Conservation (phyloP, 2,797 vertebrate species). For the Sebastes aleutianus region DNA sequence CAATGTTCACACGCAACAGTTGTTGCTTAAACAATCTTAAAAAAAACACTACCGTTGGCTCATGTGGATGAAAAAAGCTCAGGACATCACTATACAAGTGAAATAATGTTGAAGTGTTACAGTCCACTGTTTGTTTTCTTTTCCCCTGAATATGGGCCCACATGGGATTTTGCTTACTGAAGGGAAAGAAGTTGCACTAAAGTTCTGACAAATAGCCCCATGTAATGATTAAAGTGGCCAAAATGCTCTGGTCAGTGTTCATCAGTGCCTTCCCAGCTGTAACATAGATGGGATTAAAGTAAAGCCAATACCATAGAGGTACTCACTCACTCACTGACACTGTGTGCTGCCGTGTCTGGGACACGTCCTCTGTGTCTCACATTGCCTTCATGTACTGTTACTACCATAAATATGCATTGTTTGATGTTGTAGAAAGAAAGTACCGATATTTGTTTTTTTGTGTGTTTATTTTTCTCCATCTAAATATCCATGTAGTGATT, state of each 20-base stretch:
- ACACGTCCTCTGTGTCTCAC: conserved; percentile 35
- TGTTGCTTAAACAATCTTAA: conserved; percentile 14
- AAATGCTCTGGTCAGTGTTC: conserved; percentile 53
- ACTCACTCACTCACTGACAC: conserved; percentile 26
- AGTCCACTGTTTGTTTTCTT: conserved; percentile 7
- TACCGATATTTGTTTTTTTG: conserved; percentile 17
- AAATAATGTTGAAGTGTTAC: background rate
- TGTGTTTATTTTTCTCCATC: conserved; percentile 5
- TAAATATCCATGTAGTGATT: conserved; percentile 64
- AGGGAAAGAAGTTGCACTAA: conserved; percentile 54
- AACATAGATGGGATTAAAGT: conserved; percentile 32
- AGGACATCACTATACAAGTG: conserved; percentile 9
- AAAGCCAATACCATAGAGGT: conserved; percentile 46
- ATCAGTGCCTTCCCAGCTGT: conserved; percentile 73
- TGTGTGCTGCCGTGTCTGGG: conserved; percentile 50
- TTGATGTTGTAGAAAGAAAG: conserved; percentile 34
- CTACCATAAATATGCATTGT: conserved; percentile 42
- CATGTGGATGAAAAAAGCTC: conserved; percentile 32
- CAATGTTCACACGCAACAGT: background rate
- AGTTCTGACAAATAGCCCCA: conserved; percentile 21
- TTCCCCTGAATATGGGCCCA: conserved; percentile 5
- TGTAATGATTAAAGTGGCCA: conserved; percentile 45
- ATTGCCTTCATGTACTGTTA: conserved; percentile 51
- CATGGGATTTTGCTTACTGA: conserved; percentile 23
- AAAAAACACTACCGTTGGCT: background rate